Evolutionary conservation across 2,797 vertebrate genomes (phyloP), one percentile per base, ranked within the genome.

Genomic region (Simalia tracyae): DNA sequence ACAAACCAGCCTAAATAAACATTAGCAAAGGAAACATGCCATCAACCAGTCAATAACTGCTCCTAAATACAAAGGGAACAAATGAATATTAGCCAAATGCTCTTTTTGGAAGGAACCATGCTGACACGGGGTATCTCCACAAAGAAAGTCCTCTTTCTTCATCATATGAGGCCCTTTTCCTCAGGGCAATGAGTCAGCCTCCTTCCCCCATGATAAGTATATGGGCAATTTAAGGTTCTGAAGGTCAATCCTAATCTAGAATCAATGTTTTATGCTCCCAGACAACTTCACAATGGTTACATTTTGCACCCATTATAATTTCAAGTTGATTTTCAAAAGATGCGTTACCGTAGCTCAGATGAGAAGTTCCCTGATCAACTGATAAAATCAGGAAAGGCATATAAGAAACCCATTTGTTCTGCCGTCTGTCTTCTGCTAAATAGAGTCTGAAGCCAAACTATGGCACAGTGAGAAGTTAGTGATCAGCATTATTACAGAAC

Each of bases 301-400:
- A 60, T 60, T 12, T 66, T 66, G 28, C 28, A 66, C 63, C 28
- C 26, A n/a, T 61, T 22, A 61, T 66, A 66, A 66, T 66, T 66
- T 66, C 63, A 26, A 66, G 10, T 28, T 66, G 63, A 66, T 66
- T 66, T 66, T 28, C 10, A 66, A 66, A 66, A 66, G 28, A n/a
- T 66, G 63, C 63, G 28, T 66, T 66, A 28, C 26, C 12, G 1
- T 66, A n/a, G 10, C 26, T 61, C 22, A 22, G 6, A 61, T 7
- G 60, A 24, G 60, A 61, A 61, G 60, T 22, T 24, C 6, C 22
- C 60, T 24, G 60, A 19, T 11, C 93, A 96, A 94, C 95, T 95
- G 94, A 92, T 93, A 93, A 61, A 95, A 94, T 94, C 90, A 95
- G 89, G 0, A 59, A 17, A 19, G 90, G 95, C 92, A 95, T 95